Conservation (phyloP, 2,113 vertebrate genomes). For the Melanerpes aurifrons region DNA sequence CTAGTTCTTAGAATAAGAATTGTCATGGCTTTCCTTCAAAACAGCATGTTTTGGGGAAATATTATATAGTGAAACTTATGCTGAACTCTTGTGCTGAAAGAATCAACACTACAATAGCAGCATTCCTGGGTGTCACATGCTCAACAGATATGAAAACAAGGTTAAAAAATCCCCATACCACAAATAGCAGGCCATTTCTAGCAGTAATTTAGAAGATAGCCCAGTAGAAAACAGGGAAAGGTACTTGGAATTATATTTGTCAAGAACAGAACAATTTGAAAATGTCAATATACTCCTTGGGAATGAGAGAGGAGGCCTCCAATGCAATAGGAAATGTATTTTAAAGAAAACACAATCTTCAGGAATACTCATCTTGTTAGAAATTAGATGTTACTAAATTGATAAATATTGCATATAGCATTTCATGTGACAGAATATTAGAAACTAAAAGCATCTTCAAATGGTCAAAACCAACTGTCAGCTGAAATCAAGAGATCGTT, state of each 20-base stretch:
- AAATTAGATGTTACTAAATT: background rate
- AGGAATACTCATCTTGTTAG: background rate
- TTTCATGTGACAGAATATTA: background rate
- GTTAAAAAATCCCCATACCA: background rate
- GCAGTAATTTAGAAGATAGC: background rate
- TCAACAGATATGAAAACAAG: background rate
- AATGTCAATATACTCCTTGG: background rate
- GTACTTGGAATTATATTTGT: background rate
- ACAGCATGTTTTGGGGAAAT: background rate
- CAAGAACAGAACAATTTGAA: background rate
- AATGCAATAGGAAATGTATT: background rate
- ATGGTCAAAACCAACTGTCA: background rate
- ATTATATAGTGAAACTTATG: background rate
- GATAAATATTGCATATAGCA: background rate
- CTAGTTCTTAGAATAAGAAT: background rate
- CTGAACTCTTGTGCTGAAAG: background rate
- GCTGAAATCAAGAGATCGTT: background rate
- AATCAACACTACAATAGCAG: background rate
- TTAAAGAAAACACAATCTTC: background rate
- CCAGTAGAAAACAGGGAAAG: background rate
- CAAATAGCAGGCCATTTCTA: background rate
- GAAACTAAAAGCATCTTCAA: background rate
- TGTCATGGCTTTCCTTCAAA: background rate
- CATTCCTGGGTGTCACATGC: background rate
- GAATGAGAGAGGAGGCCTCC: background rate